Evolutionary conservation across 2,888 invertebrate genomes (phyloP).

Genomic region (Ectemnius cavifrons): DNA sequence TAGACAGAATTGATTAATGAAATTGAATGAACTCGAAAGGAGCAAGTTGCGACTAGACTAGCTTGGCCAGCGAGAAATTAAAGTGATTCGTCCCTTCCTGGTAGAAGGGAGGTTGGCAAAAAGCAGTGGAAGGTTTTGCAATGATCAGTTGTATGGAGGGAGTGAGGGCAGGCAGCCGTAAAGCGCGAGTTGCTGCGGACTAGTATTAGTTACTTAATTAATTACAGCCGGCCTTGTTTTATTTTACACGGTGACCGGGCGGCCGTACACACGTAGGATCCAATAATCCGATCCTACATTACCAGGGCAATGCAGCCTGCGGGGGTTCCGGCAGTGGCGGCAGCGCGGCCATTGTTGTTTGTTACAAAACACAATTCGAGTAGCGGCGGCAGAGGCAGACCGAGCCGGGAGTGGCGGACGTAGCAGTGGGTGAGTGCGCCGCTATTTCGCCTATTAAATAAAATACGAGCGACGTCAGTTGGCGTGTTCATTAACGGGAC

Average conservation of each 20-base stretch:
- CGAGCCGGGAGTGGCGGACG: conserved; percentile 5
- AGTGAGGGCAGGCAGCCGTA: conserved; percentile 30
- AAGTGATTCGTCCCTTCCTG: no score
- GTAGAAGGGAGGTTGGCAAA: no score
- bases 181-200: conserved; percentile 55
- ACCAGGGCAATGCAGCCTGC: conserved; percentile 60
- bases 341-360: conserved; percentile 66
- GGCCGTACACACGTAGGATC: conserved; percentile 57
- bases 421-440: neutral
- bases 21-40: no score
- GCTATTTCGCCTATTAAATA: conserved; percentile 73
- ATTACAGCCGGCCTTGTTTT: conserved; percentile 70
- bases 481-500: conserved; percentile 71
- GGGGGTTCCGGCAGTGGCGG: conserved; percentile 5
- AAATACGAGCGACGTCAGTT: conserved; percentile 72
- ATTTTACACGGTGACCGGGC: conserved; percentile 61
- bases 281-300: conserved; percentile 73
- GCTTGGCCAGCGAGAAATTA: no score
- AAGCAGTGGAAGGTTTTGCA: no score
- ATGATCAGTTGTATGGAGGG: no score
- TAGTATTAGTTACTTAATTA: conserved; percentile 72
- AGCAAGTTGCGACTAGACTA: no score
- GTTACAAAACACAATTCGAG: conserved; percentile 73
- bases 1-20: no score
- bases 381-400: conserved; percentile 33